Base-by-base conservation (phyloP, 2,797 vertebrate genomes). In the Acomys russatus region DNA sequence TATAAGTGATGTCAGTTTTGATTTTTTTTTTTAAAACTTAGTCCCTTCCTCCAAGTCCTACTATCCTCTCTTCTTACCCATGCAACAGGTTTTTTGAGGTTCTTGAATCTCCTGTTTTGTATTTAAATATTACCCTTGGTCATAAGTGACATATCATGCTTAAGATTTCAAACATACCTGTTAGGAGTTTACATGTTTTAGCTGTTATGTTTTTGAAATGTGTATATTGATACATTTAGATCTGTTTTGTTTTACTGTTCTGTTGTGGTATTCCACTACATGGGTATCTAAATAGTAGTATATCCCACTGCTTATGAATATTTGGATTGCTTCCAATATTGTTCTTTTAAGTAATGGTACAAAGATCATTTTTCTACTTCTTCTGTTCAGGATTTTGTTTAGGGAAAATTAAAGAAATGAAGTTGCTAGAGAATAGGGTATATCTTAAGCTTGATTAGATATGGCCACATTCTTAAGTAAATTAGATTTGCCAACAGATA, bases 31-130 rank as follows among this genome's bases (percentile, higher is more conserved):
- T 70, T 35, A 70, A 14, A 86, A 51, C 44, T 84, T 70, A 70
- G 35, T 35, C 30, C 20, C 18, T 56, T 38, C 54, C 33, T 73
- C 25, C 25, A 80, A 30, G n/a, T 70, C 35, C 64, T 88, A 9
- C 38, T 64, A 70, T 5, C 1, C 8, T 70, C 25, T 94, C 7
- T 80, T 30, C 3, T 83, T 73, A 76, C 10, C 33, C 1, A 56
- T 66, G 0, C 80, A 76, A 33, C 73, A 94, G 35, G 22, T 38
- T 4, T 80, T 14, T 49, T 76, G 25, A 94, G 35, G 49, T 82
- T 90, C 56, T 82, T 92, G 44, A 68, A 20, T 61, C 15, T 73
- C 23, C 59, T 93, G 83, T 79, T 85, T 95, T 93, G 66, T 91
- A 63, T 22, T 93, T 56, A 7, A 54, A 0, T 93, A 35, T 83